A percentile compares a stretch with the other conserved stretches of the same genome.
phyloP scores from a whole-genome alignment of 2,113 vertebrate genomes.

The Psittacula cyanocephala region DNA sequence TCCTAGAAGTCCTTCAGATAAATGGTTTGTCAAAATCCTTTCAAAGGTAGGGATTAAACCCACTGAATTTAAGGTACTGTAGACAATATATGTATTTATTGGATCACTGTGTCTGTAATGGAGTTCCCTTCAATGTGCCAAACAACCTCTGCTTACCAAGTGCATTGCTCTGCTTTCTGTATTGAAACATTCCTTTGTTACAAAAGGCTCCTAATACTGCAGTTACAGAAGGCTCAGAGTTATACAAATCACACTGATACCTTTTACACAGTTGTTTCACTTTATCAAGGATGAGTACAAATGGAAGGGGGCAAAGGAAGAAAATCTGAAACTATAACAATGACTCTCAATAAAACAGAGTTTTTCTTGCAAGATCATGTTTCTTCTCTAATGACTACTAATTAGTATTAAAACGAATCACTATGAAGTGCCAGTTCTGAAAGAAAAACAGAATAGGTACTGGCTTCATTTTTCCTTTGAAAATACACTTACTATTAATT shows the following conservation, averaged over 20 bases:
- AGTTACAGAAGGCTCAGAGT: neutral
- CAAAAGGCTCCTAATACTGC: neutral
- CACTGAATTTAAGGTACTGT: slow-evolving; percentile 29
- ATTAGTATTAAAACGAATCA: neutral
- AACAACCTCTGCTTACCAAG: neutral
- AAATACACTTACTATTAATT: neutral
- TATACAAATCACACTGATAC: neutral
- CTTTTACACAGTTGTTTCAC: neutral
- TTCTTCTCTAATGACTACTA: neutral
- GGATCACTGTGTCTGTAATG: slow-evolving; percentile 5
- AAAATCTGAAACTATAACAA: neutral
- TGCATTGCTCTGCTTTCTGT: neutral
- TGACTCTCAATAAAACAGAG: neutral
- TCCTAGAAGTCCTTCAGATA: slow-evolving; percentile 19
- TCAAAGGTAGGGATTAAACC: slow-evolving; percentile 50
- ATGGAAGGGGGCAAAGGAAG: neutral
- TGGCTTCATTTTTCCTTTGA: neutral
- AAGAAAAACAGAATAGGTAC: neutral
- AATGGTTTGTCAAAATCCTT: slow-evolving; percentile 61
- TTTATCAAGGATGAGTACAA: neutral
- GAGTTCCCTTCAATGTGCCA: neutral
- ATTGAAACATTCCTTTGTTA: slow-evolving; percentile 18
- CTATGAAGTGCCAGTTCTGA: neutral
- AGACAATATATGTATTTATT: slow-evolving; percentile 10
- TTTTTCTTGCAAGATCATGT: neutral